These are phyloP conservation scores for Periparus ater DNA, from an alignment of 2,797 vertebrate species.

Conservation along the genomic window DNA sequence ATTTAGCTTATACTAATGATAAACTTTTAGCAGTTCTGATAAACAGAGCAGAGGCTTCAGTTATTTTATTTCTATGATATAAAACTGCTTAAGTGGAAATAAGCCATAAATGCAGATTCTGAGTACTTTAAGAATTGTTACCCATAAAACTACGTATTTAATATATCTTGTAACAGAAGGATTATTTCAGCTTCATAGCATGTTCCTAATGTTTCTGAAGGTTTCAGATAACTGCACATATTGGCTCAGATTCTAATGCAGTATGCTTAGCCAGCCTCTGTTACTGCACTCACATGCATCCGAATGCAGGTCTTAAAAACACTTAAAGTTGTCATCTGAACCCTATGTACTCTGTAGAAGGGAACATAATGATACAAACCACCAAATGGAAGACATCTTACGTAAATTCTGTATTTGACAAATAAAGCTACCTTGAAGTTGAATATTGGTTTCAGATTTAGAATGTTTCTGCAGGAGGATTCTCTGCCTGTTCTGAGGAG, in stretches of 20 bases:
- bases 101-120: not conserved
- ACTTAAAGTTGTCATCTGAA: not conserved
- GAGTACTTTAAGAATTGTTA: not conserved
- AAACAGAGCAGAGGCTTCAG: not conserved
- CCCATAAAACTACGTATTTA: not conserved
- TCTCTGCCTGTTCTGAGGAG: not conserved
- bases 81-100: not conserved
- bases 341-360: not conserved
- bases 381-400: not conserved
- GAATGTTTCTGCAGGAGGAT: not conserved
- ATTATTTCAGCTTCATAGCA: not conserved
- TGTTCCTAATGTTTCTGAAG: not conserved
- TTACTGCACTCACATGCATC: not conserved
- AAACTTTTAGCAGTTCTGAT: not conserved
- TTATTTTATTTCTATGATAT: not conserved
- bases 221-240: not conserved
- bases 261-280: not conserved
- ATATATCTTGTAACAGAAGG: not conserved
- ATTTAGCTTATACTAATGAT: not conserved
- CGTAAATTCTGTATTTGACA: not conserved
- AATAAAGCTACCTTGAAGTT: not conserved
- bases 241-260: not conserved
- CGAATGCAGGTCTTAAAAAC: not conserved
- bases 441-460: not conserved
- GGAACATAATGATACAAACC: not conserved